Evolutionary conservation across 2,888 invertebrate genomes (phyloP).

Genomic region (Parthenolecanium corni): DNA sequence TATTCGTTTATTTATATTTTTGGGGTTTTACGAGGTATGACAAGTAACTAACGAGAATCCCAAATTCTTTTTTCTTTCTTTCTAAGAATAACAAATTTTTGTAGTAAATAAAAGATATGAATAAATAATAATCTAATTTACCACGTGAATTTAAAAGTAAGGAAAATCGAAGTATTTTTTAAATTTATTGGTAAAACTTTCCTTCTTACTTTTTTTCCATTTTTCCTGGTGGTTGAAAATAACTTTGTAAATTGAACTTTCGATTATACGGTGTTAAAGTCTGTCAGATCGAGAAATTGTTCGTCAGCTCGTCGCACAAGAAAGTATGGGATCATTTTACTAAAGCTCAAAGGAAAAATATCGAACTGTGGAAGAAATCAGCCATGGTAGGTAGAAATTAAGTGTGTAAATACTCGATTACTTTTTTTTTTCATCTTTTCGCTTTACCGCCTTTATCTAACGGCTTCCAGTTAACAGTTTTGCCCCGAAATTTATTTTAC

Average conservation of each 20-base stretch:
- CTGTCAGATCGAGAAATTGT: slow-evolving; percentile 98
- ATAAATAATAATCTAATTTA: too few relatives aligned
- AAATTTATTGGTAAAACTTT: slow-evolving; percentile 17
- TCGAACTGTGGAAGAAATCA: slow-evolving; percentile 95
- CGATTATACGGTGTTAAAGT: slow-evolving; percentile 48
- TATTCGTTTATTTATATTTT: too few relatives aligned
- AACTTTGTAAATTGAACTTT: slow-evolving; percentile 20
- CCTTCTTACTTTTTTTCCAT: too few relatives aligned
- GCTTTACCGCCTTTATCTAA: slow-evolving; percentile 24
- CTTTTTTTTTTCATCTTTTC: slow-evolving; percentile 18
- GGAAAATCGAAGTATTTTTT: too few relatives aligned
- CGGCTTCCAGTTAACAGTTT: not conserved
- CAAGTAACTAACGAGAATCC: too few relatives aligned
- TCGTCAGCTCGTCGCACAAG: slow-evolving; percentile 89
- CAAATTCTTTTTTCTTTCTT: too few relatives aligned
- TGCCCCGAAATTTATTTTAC: too few relatives aligned
- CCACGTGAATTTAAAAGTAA: too few relatives aligned
- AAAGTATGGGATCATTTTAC: slow-evolving; percentile 99
- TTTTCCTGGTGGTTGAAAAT: too few relatives aligned
- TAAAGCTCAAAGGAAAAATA: slow-evolving; percentile 96
- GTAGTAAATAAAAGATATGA: too few relatives aligned
- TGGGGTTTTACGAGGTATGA: too few relatives aligned
- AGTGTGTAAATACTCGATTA: slow-evolving; percentile 12
- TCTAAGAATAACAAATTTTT: too few relatives aligned
- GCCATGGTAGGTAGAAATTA: slow-evolving; percentile 62